A percentile compares a stretch with the other conserved stretches of the same genome.
Evolutionary conservation across 64 coral and sea anemone species (phyloP).

Genomic region (Astreopora myriophthalma): DNA sequence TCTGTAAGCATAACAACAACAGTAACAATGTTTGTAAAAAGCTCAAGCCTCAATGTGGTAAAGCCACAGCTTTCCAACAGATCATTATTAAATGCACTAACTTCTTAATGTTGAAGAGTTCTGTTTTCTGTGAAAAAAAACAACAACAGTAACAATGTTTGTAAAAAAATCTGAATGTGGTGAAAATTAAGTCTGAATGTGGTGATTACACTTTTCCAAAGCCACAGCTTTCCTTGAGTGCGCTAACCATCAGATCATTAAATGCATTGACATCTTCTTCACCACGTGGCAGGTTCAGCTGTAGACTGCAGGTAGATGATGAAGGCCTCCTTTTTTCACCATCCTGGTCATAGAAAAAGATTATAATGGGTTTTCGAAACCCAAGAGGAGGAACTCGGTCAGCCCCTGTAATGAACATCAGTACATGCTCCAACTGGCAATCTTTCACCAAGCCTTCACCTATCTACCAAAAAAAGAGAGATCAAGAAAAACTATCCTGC

Average conservation of each 20-base stretch:
- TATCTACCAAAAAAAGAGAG: not conserved
- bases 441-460: not conserved
- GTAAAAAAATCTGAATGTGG: no score
- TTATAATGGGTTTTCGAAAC: not conserved
- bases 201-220: no score
- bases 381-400: conserved; percentile 32
- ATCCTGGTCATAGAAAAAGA: conserved; percentile 33
- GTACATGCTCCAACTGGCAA: not conserved
- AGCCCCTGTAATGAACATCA: conserved; percentile 41
- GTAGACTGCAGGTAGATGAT: conserved; percentile 28
- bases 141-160: no score
- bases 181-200: no score
- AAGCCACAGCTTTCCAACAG: no score
- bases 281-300: conserved; percentile 17
- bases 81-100: no score
- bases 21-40: not conserved
- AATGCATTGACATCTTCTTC: not conserved
- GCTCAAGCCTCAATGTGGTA: not conserved
- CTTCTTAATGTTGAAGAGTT: no score
- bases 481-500: not conserved
- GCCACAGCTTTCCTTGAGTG: no score
- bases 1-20: not conserved
- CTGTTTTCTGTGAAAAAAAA: no score
- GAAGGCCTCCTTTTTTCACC: conserved; percentile 35
- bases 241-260: not conserved